A percentile compares a stretch with the other conserved stretches of the same genome.
Conservation (phyloP, 2,888 invertebrate genomes). For the Punctoribates punctum region DNA sequence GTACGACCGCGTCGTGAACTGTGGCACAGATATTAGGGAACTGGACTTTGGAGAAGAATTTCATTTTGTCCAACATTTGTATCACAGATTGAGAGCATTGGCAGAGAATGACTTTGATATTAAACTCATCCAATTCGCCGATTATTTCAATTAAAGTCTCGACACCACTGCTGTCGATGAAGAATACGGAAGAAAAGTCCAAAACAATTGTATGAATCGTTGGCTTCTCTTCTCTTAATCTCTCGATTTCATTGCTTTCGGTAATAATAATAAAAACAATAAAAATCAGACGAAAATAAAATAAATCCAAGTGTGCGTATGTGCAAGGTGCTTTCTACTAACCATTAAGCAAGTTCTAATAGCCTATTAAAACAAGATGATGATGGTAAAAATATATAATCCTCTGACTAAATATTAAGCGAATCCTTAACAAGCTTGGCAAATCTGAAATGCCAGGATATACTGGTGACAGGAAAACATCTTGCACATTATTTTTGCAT, state of each 20-base stretch:
- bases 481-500: background rate
- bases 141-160: conserved; percentile 40
- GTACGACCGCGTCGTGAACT: conserved; percentile 26
- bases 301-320: background rate
- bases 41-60: conserved; percentile 1
- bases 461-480: too few relatives aligned
- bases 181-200: conserved; percentile 51
- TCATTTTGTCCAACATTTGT: conserved; percentile 25
- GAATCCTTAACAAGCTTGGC: too few relatives aligned
- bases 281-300: background rate
- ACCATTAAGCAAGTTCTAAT: too few relatives aligned
- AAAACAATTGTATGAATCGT: conserved; percentile 47
- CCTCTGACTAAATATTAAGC: too few relatives aligned
- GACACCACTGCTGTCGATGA: conserved; percentile 58
- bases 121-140: conserved; percentile 12
- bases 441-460: too few relatives aligned
- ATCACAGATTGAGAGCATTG: conserved; percentile 6
- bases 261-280: background rate
- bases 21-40: conserved; percentile 14
- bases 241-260: conserved; percentile 23
- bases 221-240: background rate
- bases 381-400: too few relatives aligned
- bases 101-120: conserved; percentile 13
- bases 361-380: too few relatives aligned
- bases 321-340: background rate